phyloP scores from a whole-genome alignment of 2,797 vertebrate species.

The Alfaro cultratus region DNA sequence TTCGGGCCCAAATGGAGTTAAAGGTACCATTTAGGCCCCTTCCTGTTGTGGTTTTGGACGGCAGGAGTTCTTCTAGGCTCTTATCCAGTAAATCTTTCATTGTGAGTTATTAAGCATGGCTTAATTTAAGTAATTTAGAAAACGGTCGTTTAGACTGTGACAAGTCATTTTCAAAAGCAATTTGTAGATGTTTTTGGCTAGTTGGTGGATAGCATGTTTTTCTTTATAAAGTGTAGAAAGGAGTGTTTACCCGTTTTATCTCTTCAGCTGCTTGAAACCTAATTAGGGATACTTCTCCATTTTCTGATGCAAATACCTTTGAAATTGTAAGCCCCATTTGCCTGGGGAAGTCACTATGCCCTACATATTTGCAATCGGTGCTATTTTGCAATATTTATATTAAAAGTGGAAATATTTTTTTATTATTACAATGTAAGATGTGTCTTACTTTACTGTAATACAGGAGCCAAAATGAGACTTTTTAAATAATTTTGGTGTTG shows the following conservation, averaged over 20 bases:
- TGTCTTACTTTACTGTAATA: neutral
- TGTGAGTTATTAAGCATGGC: neutral
- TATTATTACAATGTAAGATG: neutral
- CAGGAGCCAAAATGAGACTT: neutral
- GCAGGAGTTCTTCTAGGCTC: slow-evolving; percentile 62
- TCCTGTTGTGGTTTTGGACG: slow-evolving; percentile 65
- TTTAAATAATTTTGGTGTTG: neutral
- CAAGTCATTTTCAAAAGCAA: neutral
- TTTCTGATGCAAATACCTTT: neutral
- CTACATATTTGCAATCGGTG: neutral
- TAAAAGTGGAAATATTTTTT: neutral
- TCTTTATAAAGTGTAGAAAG: neutral
- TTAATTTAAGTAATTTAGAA: neutral
- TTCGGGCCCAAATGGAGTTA: slow-evolving; percentile 49
- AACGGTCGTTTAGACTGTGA: neutral
- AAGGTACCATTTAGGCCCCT: slow-evolving; percentile 60
- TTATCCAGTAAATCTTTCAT: neutral
- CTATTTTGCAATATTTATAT: neutral
- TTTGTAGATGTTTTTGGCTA: neutral
- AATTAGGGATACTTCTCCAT: neutral
- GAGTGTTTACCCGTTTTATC: neutral
- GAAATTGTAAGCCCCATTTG: neutral
- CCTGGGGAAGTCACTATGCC: neutral
- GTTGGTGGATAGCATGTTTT: neutral
- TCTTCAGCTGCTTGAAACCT: neutral